Evolutionary conservation across 1,140 invertebrate genomes (phyloP), one percentile per base, ranked within the genome.

Genomic region (Andricus grossulariae): DNA sequence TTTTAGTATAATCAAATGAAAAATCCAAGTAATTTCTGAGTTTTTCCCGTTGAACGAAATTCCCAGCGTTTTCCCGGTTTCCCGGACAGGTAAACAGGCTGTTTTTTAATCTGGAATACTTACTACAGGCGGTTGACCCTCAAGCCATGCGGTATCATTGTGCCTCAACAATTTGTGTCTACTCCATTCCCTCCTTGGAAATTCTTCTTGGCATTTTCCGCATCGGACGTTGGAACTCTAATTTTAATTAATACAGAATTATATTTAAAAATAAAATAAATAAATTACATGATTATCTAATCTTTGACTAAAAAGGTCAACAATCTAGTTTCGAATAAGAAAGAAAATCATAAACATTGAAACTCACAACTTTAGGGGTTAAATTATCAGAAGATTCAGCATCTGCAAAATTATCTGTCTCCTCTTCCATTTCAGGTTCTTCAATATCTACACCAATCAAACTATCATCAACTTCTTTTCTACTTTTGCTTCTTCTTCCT

Each of bases 131-230:
- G 82, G 71, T 76, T 90, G 86, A 77, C 86, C 89, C 39, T 90
- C 84, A 25, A 83, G 74, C 93, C 93, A 93, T n/a, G 82, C 88
- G 49, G 92, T 83, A 45, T 91, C 87, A 77, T 92, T 92, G 86
- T 94, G 93, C 16, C 82, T 78, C 52, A 80, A 77, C 12, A 91
- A 84, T 73, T 92, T 92, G 79, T 94, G 93, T 0, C 76, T 55
- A 12, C 80, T 55, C 92, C 93, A 93, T 12, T 89, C 60, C 1
- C 32, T 77, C 50, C 79, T 87, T 10, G 73, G 39, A 66, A 92
- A 76, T 76, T 90, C 76, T 60, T 60, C 25, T 11, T 84, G 70
- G 72, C 90, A 91, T 82, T 87, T 89, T 16, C 73, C 86, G 73
- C 90, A 91, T 51, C 77, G 85, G 7, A 88, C 50, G 16, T 72